phyloP scores from a whole-genome alignment of 2,113 vertebrate species.

The Ailurus styani region DNA sequence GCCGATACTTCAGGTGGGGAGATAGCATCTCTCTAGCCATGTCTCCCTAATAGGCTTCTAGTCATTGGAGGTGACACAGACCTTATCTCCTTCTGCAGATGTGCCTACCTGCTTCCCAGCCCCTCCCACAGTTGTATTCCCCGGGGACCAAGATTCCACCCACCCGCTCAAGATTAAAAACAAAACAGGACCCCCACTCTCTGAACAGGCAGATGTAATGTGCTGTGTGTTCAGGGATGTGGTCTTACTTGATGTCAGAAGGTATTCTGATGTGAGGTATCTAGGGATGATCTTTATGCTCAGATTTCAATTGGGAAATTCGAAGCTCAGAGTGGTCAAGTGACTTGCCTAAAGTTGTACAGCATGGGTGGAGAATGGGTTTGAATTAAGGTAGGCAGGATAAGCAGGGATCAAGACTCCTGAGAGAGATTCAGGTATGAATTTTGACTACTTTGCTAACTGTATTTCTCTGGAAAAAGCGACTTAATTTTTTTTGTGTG shows the following conservation, averaged over 20 bases:
- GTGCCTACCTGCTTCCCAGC: background rate
- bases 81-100: constrained; percentile 71
- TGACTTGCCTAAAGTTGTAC: background rate
- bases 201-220: background rate
- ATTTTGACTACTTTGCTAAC: background rate
- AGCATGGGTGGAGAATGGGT: background rate
- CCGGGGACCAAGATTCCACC: background rate
- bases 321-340: background rate
- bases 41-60: constrained; percentile 41
- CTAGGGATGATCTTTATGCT: background rate
- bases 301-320: background rate
- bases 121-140: background rate
- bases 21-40: constrained; percentile 48
- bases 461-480: background rate
- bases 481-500: background rate
- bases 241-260: background rate
- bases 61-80: background rate
- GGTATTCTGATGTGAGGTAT: background rate
- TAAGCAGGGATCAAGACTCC: background rate
- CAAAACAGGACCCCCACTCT: background rate
- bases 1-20: background rate
- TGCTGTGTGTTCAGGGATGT: background rate
- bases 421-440: background rate
- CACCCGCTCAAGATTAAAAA: background rate
- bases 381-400: background rate